Evolutionary conservation across 2,797 vertebrate species (phyloP).

Genomic region (Myripristis murdjan): DNA sequence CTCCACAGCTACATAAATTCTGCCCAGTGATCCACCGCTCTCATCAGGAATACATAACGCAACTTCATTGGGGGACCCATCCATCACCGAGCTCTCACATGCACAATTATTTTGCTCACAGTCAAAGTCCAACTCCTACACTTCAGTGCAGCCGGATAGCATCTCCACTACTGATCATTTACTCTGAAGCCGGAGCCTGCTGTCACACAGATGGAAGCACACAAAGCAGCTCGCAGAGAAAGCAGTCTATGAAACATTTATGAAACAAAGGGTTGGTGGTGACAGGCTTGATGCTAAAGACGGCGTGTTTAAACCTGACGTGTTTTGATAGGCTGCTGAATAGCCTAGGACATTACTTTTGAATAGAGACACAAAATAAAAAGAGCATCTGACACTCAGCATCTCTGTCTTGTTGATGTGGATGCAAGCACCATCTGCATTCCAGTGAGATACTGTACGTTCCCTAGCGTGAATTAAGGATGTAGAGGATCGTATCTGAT

Average conservation of each 20-base stretch:
- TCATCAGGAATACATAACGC: slow-evolving; percentile 73
- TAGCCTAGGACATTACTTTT: slow-evolving; percentile 29
- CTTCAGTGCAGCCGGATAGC: slow-evolving; percentile 31
- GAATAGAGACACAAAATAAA: slow-evolving; percentile 46
- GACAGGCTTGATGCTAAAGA: slow-evolving; percentile 53
- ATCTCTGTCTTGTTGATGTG: slow-evolving; percentile 37
- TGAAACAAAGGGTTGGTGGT: slow-evolving; percentile 48
- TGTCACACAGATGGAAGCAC: slow-evolving; percentile 41
- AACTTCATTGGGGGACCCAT: slow-evolving; percentile 66
- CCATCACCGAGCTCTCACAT: slow-evolving; percentile 56
- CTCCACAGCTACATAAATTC: slow-evolving; percentile 65
- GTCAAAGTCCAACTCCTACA: slow-evolving; percentile 50
- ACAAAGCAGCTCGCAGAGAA: slow-evolving; percentile 27
- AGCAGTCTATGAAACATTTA: slow-evolving; percentile 55
- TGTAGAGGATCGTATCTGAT: slow-evolving; percentile 16
- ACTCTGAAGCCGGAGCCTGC: slow-evolving; percentile 46
- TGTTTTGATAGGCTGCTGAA: slow-evolving; percentile 58
- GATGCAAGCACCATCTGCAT: slow-evolving; percentile 40
- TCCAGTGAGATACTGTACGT: slow-evolving; percentile 31
- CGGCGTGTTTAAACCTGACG: slow-evolving; percentile 47
- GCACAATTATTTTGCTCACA: slow-evolving; percentile 51
- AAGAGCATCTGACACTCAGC: slow-evolving; percentile 46
- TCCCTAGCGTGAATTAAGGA: background rate
- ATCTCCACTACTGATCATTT: slow-evolving; percentile 38
- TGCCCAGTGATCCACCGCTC: slow-evolving; percentile 55